Evolutionary conservation across 2,797 vertebrate genomes (phyloP).

Genomic region (Semaprochilodus insignis): DNA sequence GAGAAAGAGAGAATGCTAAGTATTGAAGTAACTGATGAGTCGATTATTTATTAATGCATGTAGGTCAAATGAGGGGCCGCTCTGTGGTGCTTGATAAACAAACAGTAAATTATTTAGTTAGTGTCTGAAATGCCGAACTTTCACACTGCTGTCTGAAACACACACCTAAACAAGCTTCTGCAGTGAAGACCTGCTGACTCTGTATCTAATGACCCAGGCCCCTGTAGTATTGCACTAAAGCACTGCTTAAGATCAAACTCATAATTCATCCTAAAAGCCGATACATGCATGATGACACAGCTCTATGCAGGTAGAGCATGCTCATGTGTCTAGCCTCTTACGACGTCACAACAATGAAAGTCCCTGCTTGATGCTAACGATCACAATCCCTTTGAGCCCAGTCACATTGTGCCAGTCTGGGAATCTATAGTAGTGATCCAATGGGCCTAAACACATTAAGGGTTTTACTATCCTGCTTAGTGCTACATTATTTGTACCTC

Average conservation of each 20-base stretch:
- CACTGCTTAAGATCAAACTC: not conserved
- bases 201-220: not conserved
- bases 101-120: slow-evolving; percentile 59
- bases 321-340: not conserved
- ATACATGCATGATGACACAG: slow-evolving; percentile 10
- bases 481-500: slow-evolving; percentile 46
- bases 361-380: slow-evolving; percentile 26
- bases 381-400: slow-evolving; percentile 11
- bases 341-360: slow-evolving; percentile 8
- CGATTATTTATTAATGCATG: slow-evolving; percentile 58
- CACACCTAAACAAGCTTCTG: not conserved
- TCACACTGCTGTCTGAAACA: slow-evolving; percentile 2
- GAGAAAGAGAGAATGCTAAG: slow-evolving; percentile 44
- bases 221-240: not conserved
- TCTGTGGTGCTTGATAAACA: slow-evolving; percentile 49
- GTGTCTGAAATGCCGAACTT: slow-evolving; percentile 25
- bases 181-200: slow-evolving; percentile 19
- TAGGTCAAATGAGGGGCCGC: slow-evolving; percentile 40
- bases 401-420: slow-evolving; percentile 19
- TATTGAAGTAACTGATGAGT: slow-evolving; percentile 47
- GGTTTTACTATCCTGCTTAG: slow-evolving; percentile 54
- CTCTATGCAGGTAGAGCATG: not conserved
- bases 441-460: slow-evolving; percentile 57
- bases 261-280: slow-evolving; percentile 15
- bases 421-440: slow-evolving; percentile 69